Base-by-base conservation (phyloP, 2,113 vertebrate species). In the Psittacus erithacus region DNA sequence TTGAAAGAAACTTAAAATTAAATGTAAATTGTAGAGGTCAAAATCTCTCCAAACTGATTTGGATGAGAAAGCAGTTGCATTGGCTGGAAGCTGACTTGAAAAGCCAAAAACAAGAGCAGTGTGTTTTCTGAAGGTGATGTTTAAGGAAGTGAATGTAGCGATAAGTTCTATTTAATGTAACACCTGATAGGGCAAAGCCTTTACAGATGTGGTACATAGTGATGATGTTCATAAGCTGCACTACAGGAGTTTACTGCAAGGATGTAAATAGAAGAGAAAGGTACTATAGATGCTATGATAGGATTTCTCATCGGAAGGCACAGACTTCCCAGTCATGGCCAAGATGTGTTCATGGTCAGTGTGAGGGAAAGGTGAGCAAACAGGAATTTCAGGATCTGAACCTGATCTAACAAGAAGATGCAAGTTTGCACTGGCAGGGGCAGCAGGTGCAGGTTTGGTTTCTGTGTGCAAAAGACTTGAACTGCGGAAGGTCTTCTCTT, bases 401-500 rank as follows among this genome's bases (percentile, higher is more conserved):
- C 85, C 24, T 9, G 46, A 86, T 75, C 11, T 28, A 11, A 44
- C 43, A 47, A 39, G 33, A 53, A n/a, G 63, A 29, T 0, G 0
- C 75, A n/a, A 25, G 68, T 71, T 91, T 0, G 6, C 39, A 14
- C 43, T 79, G 82, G 35, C 29, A 53, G 82, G 75, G 67, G 53
- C 2, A 8, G 0, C 3, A 46, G 71, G 59, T 65, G 20, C 18
- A 3, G 18, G 41, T 86, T 20, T 38, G 60, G 27, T 43, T 67
- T 91, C 49, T 39, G 47, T 14, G 43, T 60, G 55, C 47, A 50
- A 29, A 69, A 78, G 17, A 17, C 35, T 20, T 43, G 4, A 17
- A 2, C 5, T 43, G 24, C 1, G 0, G 28, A 82, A 41, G 22
- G n/a, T 65, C n/a, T 41, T 68, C 35, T 18, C 28, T 2, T 0